Percentiles rank a stretch among this genome's conserved stretches.
Conservation (phyloP, 2,888 invertebrate genomes). For the Dascillus cervinus region DNA sequence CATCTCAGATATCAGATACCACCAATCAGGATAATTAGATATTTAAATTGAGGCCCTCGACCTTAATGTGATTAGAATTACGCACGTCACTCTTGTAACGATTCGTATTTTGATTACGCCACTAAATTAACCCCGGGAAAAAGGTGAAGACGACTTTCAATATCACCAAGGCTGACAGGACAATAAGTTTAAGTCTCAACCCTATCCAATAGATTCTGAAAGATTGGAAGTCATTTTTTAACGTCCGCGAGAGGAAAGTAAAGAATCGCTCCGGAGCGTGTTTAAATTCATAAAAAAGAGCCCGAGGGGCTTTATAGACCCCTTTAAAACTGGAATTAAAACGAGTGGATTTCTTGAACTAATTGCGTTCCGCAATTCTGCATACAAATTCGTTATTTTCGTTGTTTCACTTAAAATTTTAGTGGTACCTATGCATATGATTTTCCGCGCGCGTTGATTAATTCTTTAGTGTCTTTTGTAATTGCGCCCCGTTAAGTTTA, state of each 20-base stretch:
- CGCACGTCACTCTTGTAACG: slow-evolving; percentile 20
- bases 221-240: slow-evolving; percentile 38
- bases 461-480: slow-evolving; percentile 31
- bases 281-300: slow-evolving; percentile 17
- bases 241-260: too few relatives aligned
- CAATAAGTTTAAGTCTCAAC: slow-evolving; percentile 35
- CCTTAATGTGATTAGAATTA: slow-evolving; percentile 21
- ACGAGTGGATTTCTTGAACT: slow-evolving; percentile 37
- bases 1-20: slow-evolving; percentile 25
- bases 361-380: slow-evolving; percentile 35
- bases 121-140: slow-evolving; percentile 13
- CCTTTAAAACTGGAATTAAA: slow-evolving; percentile 20
- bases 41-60: slow-evolving; percentile 26
- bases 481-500: slow-evolving; percentile 26
- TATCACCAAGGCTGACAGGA: slow-evolving; percentile 31
- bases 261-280: too few relatives aligned
- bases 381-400: slow-evolving; percentile 35
- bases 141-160: background rate
- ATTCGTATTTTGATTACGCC: slow-evolving; percentile 19
- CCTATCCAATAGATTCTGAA: slow-evolving; percentile 41
- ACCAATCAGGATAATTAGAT: slow-evolving; percentile 31
- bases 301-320: slow-evolving; percentile 15
- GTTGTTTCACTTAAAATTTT: slow-evolving; percentile 28
- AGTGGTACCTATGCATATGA: slow-evolving; percentile 30
- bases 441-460: slow-evolving; percentile 30